A percentile compares a stretch with the other conserved stretches of the same genome.
These are phyloP conservation scores for Adrianichthys oophorus DNA, from an alignment of 2,797 vertebrate genomes.

Conservation along the genomic window DNA sequence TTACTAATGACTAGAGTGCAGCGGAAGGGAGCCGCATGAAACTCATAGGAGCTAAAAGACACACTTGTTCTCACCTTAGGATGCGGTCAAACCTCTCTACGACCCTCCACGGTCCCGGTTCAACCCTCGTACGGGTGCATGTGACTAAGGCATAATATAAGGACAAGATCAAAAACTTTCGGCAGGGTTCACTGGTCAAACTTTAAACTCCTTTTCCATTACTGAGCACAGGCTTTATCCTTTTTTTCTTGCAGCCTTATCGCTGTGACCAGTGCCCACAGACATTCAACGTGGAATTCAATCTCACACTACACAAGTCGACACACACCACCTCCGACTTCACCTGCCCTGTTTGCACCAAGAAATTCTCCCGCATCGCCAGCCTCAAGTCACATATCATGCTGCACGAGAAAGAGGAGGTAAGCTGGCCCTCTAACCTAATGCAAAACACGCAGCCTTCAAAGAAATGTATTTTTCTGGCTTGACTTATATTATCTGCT, in stretches of 20 bases:
- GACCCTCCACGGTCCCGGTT: too few relatives aligned
- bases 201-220: too few relatives aligned
- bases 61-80: too few relatives aligned
- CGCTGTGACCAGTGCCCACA: conserved; percentile 94
- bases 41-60: too few relatives aligned
- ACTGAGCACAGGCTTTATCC: not conserved
- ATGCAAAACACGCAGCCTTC: not conserved
- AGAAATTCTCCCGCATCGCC: conserved; percentile 94
- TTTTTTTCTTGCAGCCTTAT: conserved; percentile 82
- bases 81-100: too few relatives aligned
- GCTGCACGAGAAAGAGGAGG: conserved; percentile 98
- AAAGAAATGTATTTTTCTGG: not conserved
- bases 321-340: conserved; percentile 90
- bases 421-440: conserved; percentile 43
- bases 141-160: too few relatives aligned
- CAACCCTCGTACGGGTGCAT: too few relatives aligned
- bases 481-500: not conserved
- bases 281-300: conserved; percentile 97
- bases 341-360: conserved; percentile 92
- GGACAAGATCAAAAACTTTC: too few relatives aligned
- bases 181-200: too few relatives aligned
- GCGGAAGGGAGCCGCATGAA: too few relatives aligned
- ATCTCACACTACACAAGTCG: conserved; percentile 93
- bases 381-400: conserved; percentile 97
- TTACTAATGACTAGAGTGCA: too few relatives aligned